These are phyloP conservation scores for Archilochus colubris DNA, from an alignment of 2,113 vertebrate genomes.

Conservation along the genomic window DNA sequence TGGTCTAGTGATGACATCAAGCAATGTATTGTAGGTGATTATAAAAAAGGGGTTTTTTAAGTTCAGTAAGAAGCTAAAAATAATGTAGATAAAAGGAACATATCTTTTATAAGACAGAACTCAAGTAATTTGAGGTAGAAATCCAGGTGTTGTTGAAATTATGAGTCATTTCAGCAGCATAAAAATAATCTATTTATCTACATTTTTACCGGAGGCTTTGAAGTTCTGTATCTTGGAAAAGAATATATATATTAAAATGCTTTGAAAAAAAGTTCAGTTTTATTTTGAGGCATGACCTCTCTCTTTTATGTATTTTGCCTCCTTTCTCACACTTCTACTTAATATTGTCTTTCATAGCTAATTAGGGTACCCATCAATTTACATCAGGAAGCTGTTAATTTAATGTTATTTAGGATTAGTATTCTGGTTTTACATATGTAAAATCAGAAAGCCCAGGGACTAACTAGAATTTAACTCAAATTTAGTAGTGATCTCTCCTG, in stretches of 20 bases:
- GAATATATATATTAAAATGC: slow-evolving; percentile 2
- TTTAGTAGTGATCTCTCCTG: neutral
- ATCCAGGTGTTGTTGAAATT: slow-evolving; percentile 36
- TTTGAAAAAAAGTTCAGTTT: slow-evolving; percentile 13
- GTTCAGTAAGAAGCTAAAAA: slow-evolving; percentile 49
- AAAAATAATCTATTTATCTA: slow-evolving; percentile 55
- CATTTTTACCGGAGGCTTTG: slow-evolving; percentile 42
- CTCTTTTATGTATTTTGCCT: neutral
- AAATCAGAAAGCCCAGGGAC: neutral
- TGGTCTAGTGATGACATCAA: slow-evolving; percentile 51
- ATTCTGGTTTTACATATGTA: neutral
- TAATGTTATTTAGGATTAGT: neutral
- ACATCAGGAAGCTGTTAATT: neutral
- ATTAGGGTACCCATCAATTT: neutral
- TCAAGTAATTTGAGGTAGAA: slow-evolving; percentile 34
- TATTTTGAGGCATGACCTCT: slow-evolving; percentile 7
- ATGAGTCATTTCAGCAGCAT: slow-evolving; percentile 26
- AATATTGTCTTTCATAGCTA: neutral
- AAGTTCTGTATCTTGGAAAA: slow-evolving; percentile 34
- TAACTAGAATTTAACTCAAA: neutral
- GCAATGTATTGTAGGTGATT: slow-evolving; percentile 35
- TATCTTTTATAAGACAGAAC: slow-evolving; percentile 32
- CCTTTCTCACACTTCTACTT: neutral
- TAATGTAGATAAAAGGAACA: slow-evolving; percentile 46
- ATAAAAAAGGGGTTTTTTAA: neutral